Evolutionary conservation across 2,113 vertebrate species (phyloP), one percentile per base, ranked within the genome.

Genomic region (Heloderma charlesbogerti): DNA sequence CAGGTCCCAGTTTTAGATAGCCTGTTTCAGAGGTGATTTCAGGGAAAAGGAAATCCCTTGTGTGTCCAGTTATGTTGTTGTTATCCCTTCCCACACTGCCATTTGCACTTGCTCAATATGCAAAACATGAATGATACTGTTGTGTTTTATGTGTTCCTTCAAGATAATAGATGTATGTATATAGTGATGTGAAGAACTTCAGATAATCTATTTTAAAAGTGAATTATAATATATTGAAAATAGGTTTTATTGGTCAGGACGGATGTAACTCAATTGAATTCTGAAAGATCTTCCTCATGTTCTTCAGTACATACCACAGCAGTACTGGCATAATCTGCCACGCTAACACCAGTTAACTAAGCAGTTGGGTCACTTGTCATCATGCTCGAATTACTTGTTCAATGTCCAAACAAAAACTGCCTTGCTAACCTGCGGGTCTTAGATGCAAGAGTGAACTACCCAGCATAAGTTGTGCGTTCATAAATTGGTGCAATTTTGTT

Each of bases 201-300:
- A 84, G 25, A 75, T 88, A 75, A 63, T 48, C 86, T 67, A 12
- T 93, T 96, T 92, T 95, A 94, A 95, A 91, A 86, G 91, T 81
- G 88, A 91, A 88, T 51, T 82, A 92, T 88, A 95, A 91, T 93
- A 75, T 94, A 92, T 91, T 92, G 79, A 88, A 92, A 94, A 92
- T 94, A 86, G 93, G 94, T 95, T 92, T 90, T 86, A 0, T 93
- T 92, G 92, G 83, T 90, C 89, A 27, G 31, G 77, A 93, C 90
- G 91, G 92, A 81, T 69, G 25, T 78, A 77, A 77, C 72, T 74
- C 74, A 7, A 79, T 66, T 78, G 51, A 79, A 86, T 91, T 79
- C 89, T 12, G 29, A 40, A 82, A 1, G 84, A 63, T 37, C 1
- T 4, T 89, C 88, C 57, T 91, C 77, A 78, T 88, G 4, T 25